Conservation (phyloP, 2,113 vertebrate species). For the Crocuta crocuta region DNA sequence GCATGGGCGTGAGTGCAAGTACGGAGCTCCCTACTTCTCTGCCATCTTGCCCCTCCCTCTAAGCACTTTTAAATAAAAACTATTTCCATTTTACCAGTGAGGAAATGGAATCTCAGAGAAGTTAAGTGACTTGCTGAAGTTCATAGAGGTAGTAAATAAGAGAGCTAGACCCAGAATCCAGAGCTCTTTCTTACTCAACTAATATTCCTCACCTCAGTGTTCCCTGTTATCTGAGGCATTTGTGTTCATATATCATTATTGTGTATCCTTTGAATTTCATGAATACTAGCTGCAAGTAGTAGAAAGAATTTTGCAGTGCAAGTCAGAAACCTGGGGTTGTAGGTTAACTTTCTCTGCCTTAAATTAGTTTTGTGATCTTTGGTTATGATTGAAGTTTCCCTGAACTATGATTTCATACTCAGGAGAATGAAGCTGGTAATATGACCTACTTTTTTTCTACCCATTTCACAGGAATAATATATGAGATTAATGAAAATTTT, state of each 20-base stretch:
- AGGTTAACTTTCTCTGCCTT: neutral
- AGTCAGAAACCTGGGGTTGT: neutral
- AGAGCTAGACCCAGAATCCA: neutral
- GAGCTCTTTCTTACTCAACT: neutral
- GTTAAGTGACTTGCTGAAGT: neutral
- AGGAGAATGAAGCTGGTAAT: neutral
- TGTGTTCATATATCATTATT: neutral
- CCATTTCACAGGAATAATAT: neutral
- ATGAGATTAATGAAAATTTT: neutral
- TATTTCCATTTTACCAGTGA: neutral
- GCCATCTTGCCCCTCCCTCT: too few relatives aligned
- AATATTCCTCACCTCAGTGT: too few relatives aligned
- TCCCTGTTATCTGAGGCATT: neutral
- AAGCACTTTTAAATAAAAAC: neutral
- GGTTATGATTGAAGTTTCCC: slow-evolving; percentile 3
- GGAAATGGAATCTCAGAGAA: neutral
- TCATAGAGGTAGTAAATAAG: neutral
- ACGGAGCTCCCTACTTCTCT: too few relatives aligned
- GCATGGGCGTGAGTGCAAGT: too few relatives aligned
- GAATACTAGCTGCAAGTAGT: neutral
- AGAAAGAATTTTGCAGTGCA: neutral
- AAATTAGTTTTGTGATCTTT: neutral
- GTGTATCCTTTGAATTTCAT: neutral
- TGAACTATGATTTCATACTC: neutral
- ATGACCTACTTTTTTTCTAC: neutral